phyloP scores from a whole-genome alignment of 2,113 vertebrate species.

The Epinephelus cyanopodus region DNA sequence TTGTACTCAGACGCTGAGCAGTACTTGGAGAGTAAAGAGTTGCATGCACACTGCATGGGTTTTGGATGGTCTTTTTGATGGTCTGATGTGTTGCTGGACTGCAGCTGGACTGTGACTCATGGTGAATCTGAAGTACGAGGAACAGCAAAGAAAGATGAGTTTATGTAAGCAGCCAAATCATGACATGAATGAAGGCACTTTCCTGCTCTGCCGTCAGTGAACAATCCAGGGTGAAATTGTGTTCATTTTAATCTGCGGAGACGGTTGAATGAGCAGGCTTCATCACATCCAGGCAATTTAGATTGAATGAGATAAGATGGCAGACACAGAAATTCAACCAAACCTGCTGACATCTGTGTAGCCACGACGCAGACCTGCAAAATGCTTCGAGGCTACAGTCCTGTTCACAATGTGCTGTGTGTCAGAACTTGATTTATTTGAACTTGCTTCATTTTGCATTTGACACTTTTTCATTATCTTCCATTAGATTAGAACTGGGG shows the following conservation, averaged over 20 bases:
- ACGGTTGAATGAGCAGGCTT: conserved; percentile 2
- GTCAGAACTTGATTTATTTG: conserved; percentile 3
- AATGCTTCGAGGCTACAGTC: background rate
- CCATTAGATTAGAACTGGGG: conserved; percentile 14
- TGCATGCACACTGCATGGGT: conserved; percentile 26
- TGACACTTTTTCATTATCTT: conserved; percentile 49
- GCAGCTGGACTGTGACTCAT: conserved; percentile 12
- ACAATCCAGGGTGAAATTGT: background rate
- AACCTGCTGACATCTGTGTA: background rate
- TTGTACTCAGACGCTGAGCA: background rate
- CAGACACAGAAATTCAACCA: conserved; percentile 21
- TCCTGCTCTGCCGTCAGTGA: background rate
- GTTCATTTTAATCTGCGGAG: conserved; percentile 23
- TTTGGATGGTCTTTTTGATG: conserved; percentile 1
- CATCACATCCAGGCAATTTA: conserved; percentile 25
- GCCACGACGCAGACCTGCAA: background rate
- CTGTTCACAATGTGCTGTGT: background rate
- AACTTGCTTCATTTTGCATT: conserved; percentile 6
- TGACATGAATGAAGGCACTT: conserved; percentile 21
- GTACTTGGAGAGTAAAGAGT: background rate
- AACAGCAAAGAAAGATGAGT: conserved; percentile 31
- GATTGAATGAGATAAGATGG: conserved; percentile 12
- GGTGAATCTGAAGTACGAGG: background rate
- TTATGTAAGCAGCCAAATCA: conserved; percentile 43
- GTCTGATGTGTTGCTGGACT: background rate